These are phyloP conservation scores for Pithys albifrons DNA, from an alignment of 2,113 vertebrate species.

Conservation along the genomic window DNA sequence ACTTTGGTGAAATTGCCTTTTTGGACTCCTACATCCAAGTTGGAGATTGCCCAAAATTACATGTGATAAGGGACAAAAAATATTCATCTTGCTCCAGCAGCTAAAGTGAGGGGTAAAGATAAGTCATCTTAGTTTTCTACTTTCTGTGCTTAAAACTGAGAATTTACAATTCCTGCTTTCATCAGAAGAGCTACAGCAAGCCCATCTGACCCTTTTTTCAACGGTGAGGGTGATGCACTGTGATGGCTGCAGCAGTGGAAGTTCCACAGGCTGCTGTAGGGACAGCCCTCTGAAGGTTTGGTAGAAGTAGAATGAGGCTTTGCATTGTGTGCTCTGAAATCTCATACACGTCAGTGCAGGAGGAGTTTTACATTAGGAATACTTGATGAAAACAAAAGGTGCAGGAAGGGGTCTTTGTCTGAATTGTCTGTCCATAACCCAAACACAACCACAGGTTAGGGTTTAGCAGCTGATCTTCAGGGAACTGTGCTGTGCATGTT, in stretches of 20 bases:
- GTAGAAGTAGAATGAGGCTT: neutral
- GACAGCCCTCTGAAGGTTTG: neutral
- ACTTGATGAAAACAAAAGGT: neutral
- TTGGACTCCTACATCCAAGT: neutral
- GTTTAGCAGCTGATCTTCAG: neutral
- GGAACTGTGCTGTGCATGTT: fast-evolving
- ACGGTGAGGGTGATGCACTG: neutral
- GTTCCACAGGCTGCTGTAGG: neutral
- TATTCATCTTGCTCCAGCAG: neutral
- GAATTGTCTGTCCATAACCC: neutral
- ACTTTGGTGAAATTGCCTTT: neutral
- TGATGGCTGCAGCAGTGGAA: fast-evolving
- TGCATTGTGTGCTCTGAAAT: neutral
- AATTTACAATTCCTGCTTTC: neutral
- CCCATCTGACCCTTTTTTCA: neutral
- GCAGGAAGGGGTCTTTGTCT: neutral
- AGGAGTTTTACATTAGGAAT: neutral
- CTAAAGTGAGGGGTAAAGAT: neutral
- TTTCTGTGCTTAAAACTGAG: neutral
- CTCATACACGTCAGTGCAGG: neutral
- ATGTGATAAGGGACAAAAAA: neutral
- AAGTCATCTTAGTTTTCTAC: neutral
- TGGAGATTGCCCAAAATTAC: neutral
- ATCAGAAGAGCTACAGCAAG: neutral
- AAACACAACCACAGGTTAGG: neutral